phyloP scores from a whole-genome alignment of 2,888 invertebrate genomes.

The Eupithecia subumbrata region DNA sequence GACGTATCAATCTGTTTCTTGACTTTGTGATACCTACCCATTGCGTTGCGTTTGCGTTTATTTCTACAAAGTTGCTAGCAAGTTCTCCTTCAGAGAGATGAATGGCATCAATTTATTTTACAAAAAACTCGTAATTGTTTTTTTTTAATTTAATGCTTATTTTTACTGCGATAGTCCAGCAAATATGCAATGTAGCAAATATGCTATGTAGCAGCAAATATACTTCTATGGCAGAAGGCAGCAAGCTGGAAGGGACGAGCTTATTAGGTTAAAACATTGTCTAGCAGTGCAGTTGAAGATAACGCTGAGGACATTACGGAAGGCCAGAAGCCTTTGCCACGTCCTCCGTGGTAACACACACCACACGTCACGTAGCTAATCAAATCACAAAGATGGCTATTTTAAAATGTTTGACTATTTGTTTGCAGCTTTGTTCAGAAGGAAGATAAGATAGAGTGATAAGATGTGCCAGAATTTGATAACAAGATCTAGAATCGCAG shows the following conservation, averaged over 20 bases:
- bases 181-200: constrained; percentile 3
- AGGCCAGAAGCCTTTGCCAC: background rate
- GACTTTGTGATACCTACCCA: background rate
- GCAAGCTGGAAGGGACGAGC: background rate
- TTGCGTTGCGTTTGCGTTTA: background rate
- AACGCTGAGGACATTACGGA: background rate
- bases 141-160: background rate
- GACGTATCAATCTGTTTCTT: constrained; percentile 2
- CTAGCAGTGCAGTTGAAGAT: background rate
- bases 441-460: constrained; percentile 9
- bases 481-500: constrained; percentile 3
- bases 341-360: background rate
- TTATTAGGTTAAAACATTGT: background rate
- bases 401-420: background rate
- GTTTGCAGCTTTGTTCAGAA: background rate
- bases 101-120: background rate
- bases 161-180: background rate
- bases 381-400: background rate
- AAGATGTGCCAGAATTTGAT: constrained; percentile 1
- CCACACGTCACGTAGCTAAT: background rate
- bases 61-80: background rate
- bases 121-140: background rate
- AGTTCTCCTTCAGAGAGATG: background rate
- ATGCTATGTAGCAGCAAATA: no score
- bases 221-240: background rate